Conservation (phyloP, 2,797 vertebrate genomes). For the Leucoraja ocellata region DNA sequence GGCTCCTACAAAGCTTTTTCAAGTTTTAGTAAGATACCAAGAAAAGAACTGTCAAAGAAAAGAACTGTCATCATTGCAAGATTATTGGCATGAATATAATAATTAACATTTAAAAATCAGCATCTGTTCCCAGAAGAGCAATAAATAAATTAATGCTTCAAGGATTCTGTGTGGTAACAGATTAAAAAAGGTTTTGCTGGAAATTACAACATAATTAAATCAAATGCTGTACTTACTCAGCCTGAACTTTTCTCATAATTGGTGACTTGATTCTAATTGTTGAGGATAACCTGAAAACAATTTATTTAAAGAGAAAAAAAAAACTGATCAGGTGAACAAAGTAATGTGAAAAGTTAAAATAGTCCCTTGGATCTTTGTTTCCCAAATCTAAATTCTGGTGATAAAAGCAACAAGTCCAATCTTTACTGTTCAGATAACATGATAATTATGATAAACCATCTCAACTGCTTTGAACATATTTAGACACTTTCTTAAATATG, state of each 20-base stretch:
- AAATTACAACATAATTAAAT: conserved; percentile 15
- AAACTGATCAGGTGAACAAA: background rate
- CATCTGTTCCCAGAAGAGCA: background rate
- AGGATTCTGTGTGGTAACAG: background rate
- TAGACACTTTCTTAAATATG: too few relatives aligned
- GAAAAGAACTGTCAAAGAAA: background rate
- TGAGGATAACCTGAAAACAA: conserved; percentile 49
- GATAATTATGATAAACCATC: too few relatives aligned
- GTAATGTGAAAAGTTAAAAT: background rate
- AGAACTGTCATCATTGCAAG: background rate
- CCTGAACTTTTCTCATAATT: conserved; percentile 50
- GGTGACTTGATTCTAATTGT: conserved; percentile 51
- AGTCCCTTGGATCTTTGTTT: too few relatives aligned
- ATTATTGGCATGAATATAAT: background rate
- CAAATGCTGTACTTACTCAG: conserved; percentile 56
- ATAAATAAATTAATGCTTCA: background rate
- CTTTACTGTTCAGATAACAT: too few relatives aligned
- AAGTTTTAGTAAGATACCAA: background rate
- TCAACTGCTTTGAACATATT: too few relatives aligned
- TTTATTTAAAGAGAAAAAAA: conserved; percentile 11
- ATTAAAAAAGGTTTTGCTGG: conserved; percentile 11
- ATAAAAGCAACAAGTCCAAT: too few relatives aligned
- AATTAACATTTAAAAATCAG: background rate
- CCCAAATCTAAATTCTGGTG: too few relatives aligned
- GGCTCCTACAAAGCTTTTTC: background rate